Percentiles rank a stretch among this genome's conserved stretches.
phyloP scores from a whole-genome alignment of 2,888 invertebrate genomes.

The Perizoma affinitatum region DNA sequence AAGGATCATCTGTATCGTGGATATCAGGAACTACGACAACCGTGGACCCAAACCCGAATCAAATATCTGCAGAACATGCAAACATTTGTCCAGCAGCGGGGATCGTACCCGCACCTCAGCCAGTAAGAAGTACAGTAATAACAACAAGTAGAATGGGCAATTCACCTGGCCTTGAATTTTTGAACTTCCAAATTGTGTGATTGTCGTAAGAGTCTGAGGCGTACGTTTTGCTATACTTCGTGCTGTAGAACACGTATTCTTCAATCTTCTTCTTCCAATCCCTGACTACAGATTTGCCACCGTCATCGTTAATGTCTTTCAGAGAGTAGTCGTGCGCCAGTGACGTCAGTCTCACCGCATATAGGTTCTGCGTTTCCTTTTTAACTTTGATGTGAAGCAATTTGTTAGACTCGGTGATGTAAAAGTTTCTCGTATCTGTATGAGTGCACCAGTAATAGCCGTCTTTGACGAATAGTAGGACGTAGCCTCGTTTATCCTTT shows the following conservation, averaged over 20 bases:
- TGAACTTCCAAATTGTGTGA: conserved; percentile 29
- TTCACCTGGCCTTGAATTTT: conserved; percentile 22
- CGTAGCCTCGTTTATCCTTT: conserved; percentile 44
- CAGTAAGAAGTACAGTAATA: not conserved
- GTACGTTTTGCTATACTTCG: conserved; percentile 54
- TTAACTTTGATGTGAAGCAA: conserved; percentile 61
- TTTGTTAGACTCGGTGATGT: conserved; percentile 61
- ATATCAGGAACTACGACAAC: too few species aligned
- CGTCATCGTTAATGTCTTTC: conserved; percentile 22
- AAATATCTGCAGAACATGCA: too few species aligned
- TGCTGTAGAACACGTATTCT: conserved; percentile 64
- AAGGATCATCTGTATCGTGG: too few species aligned
- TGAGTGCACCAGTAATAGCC: conserved; percentile 78
- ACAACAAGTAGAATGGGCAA: not conserved
- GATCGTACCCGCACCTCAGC: too few species aligned
- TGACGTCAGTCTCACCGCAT: conserved; percentile 59
- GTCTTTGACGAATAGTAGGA: conserved; percentile 56
- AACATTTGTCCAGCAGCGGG: too few species aligned
- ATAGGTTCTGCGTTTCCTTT: conserved; percentile 53
- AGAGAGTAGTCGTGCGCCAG: conserved; percentile 44
- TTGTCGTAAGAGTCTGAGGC: conserved; percentile 36
- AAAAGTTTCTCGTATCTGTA: conserved; percentile 55
- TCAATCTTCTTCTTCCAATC: conserved; percentile 59
- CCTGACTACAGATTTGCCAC: conserved; percentile 36
- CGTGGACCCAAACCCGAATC: too few species aligned